These are phyloP conservation scores for Plodia interpunctella DNA, from an alignment of 1,140 invertebrate genomes.

Conservation along the genomic window DNA sequence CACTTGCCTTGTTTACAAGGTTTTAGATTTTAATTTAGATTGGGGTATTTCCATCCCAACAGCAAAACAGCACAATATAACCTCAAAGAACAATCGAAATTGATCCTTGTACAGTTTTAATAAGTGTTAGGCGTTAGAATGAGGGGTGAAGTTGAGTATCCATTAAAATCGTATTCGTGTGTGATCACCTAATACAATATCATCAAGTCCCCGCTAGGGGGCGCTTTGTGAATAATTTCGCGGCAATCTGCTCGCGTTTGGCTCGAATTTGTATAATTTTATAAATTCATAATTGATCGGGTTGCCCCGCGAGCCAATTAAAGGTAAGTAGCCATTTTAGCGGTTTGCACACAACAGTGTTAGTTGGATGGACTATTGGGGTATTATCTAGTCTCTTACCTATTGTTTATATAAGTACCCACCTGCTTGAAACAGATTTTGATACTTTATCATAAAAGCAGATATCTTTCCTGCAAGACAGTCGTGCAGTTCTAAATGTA, in stretches of 20 bases:
- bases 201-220: slow-evolving; percentile 66
- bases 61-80: slow-evolving; percentile 46
- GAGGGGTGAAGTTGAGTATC: slow-evolving; percentile 47
- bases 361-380: neutral
- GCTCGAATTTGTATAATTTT: slow-evolving; percentile 58
- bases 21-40: slow-evolving; percentile 80
- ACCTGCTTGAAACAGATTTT: too few relatives aligned
- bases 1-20: slow-evolving; percentile 79
- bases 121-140: slow-evolving; percentile 31
- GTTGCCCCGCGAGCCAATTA: slow-evolving; percentile 6
- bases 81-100: slow-evolving; percentile 27
- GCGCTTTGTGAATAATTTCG: slow-evolving; percentile 73
- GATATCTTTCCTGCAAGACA: too few relatives aligned
- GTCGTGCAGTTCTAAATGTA: too few relatives aligned
- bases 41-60: slow-evolving; percentile 49
- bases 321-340: slow-evolving; percentile 7
- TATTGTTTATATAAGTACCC: too few relatives aligned
- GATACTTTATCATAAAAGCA: too few relatives aligned
- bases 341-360: neutral
- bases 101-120: slow-evolving; percentile 34
- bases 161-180: slow-evolving; percentile 78
- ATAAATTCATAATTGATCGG: slow-evolving; percentile 47
- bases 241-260: slow-evolving; percentile 71
- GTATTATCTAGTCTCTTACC: neutral
- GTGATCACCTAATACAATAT: slow-evolving; percentile 78